Evolutionary conservation across 2,797 vertebrate genomes (phyloP), one percentile per base, ranked within the genome.

Genomic region (Crenuchus spilurus): DNA sequence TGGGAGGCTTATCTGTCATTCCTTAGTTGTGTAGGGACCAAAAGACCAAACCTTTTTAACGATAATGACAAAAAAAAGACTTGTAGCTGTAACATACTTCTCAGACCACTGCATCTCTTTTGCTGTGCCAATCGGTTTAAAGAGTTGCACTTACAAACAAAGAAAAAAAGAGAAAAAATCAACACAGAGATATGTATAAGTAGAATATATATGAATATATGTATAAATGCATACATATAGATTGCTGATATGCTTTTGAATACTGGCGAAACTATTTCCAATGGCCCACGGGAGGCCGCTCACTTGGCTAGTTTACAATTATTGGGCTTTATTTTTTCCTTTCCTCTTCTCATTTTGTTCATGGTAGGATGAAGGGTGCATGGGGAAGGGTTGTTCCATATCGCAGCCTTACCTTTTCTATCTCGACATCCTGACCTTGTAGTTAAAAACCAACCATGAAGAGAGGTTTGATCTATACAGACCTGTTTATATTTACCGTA

Each of bases 11-110:
- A 95, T 94, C 94, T 95, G 95, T 97, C 96, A 99, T 98, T 98
- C 97, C 97, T 98, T 97, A 96, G 95, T 95, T 98, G 96, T 96
- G 97, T 98, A 97, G 97, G 97, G 96, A 98, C 97, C 97, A 99
- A 98, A 98, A 95, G 96, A 98, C 96, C 97, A 98, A 98, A 98
- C 96, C 92, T 98, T 98, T 98, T 96, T 94, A 99, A 94, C 89
- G 94, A 95, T 89, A 87, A 89, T 83, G 93, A 44, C 51, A 54
- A 35, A 39, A 61, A 52, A 51, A 44, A 95, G 94, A 98, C 95
- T 96, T 87, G 89, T 97, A 98, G 96, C 95, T 96, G 95, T 96
- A 95, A 93, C 93, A 95, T 95, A 95, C 88, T n/a, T n/a, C n/a
- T 94, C 85, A 94, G 94, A 93, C 90, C 88, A 97, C 94, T 92